Evolutionary conservation across 2,888 invertebrate species (phyloP).

Genomic region (Nemoura dubitans): DNA sequence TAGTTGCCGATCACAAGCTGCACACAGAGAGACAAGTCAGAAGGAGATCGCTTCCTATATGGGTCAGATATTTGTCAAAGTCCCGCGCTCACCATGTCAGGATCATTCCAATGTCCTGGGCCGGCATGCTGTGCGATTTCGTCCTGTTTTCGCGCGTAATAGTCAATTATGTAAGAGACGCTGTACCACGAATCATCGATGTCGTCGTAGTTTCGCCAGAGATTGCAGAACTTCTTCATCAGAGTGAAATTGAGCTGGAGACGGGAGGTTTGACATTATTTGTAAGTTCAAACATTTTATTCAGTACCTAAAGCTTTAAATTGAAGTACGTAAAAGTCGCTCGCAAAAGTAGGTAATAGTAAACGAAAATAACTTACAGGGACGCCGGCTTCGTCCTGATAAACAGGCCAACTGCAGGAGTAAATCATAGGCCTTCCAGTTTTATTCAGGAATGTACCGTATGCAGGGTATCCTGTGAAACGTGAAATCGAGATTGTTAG

Average conservation of each 20-base stretch:
- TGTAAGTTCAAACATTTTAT: not conserved
- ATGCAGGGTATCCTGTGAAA: slow-evolving; percentile 79
- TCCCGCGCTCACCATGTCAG: slow-evolving; percentile 75
- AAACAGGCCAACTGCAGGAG: slow-evolving; percentile 88
- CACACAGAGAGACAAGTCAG: no score
- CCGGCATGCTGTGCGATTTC: slow-evolving; percentile 68
- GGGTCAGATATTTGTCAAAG: no score
- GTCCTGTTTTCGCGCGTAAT: slow-evolving; percentile 72
- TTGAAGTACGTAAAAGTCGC: no score
- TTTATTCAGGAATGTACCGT: slow-evolving; percentile 74
- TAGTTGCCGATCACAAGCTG: slow-evolving; percentile 68
- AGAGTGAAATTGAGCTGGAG: slow-evolving; percentile 69
- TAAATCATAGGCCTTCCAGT: slow-evolving; percentile 81
- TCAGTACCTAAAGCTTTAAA: no score
- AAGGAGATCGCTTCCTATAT: no score
- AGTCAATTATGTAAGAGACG: slow-evolving; percentile 68
- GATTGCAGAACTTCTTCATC: slow-evolving; percentile 69
- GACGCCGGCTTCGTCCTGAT: slow-evolving; percentile 69
- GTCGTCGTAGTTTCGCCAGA: slow-evolving; percentile 76
- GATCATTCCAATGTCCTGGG: slow-evolving; percentile 79
- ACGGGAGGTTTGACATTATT: not conserved
- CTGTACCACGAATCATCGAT: slow-evolving; percentile 73
- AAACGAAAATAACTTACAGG: no score
- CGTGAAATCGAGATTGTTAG: no score
- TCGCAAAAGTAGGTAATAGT: no score